phyloP scores from a whole-genome alignment of 2,888 invertebrate species.

The Lithodes maja region DNA sequence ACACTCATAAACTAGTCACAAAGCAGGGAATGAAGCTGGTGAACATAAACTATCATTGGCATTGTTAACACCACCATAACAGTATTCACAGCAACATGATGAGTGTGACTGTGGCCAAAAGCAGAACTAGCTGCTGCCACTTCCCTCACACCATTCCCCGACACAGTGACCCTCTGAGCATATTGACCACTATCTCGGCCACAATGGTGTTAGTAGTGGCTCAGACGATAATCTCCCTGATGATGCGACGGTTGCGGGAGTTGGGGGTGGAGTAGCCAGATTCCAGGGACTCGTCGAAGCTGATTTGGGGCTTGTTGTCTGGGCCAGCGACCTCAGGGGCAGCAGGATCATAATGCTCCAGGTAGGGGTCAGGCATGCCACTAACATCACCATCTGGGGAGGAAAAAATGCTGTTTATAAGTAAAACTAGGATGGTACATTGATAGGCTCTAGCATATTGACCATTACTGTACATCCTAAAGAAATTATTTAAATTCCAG shows the following conservation, averaged over 20 bases:
- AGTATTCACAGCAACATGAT: slow-evolving; percentile 4
- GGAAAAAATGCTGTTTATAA: not conserved
- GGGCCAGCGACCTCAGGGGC: slow-evolving; percentile 40
- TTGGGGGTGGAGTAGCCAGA: slow-evolving; percentile 96
- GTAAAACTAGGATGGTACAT: not conserved
- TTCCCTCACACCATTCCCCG: not conserved
- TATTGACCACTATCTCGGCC: slow-evolving; percentile 3
- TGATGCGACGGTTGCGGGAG: slow-evolving; percentile 92
- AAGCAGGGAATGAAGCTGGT: slow-evolving; percentile 18
- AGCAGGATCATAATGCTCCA: slow-evolving; percentile 77
- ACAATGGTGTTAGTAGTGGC: not conserved
- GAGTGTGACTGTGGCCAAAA: not conserved
- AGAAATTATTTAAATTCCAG: not conserved
- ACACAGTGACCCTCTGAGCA: slow-evolving; percentile 1
- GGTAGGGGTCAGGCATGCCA: slow-evolving; percentile 91
- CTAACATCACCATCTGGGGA: slow-evolving; percentile 92
- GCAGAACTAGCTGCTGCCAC: not conserved
- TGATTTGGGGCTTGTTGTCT: slow-evolving; percentile 89
- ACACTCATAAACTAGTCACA: not conserved
- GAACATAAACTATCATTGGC: not conserved
- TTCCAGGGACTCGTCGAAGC: slow-evolving; percentile 94
- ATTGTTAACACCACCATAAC: not conserved
- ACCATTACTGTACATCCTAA: not conserved
- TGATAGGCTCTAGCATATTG: not conserved
- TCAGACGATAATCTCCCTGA: slow-evolving; percentile 92